A percentile compares a stretch with the other conserved stretches of the same genome.
These are phyloP conservation scores for Papilio elwesi DNA, from an alignment of 2,888 invertebrate genomes.

Conservation along the genomic window DNA sequence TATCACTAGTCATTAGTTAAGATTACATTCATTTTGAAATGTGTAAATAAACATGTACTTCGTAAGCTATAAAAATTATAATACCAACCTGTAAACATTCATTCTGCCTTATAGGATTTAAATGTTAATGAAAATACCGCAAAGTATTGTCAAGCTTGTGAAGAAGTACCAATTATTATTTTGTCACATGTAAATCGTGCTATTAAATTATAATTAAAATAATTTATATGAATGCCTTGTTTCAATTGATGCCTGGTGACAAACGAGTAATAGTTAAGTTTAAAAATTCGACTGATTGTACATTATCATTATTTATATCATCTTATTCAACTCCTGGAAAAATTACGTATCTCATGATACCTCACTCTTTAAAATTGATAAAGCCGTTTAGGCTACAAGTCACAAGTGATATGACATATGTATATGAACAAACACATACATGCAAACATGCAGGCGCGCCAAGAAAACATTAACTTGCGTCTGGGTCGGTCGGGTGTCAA, in stretches of 20 bases:
- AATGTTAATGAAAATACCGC: slow-evolving; percentile 40
- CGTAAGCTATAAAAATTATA: slow-evolving; percentile 41
- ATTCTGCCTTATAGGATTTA: slow-evolving; percentile 41
- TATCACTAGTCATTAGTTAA: slow-evolving; percentile 81
- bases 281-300: no score
- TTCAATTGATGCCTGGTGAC: slow-evolving; percentile 12
- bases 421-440: no score
- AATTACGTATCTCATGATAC: no score
- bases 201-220: slow-evolving; percentile 67
- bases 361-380: no score
- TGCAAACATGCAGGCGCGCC: no score
- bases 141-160: slow-evolving; percentile 53
- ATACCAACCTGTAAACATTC: slow-evolving; percentile 27
- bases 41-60: slow-evolving; percentile 59
- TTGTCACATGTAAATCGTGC: slow-evolving; percentile 70
- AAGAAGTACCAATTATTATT: slow-evolving; percentile 55
- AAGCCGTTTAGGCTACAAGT: no score
- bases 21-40: slow-evolving; percentile 64
- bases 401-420: no score
- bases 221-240: slow-evolving; percentile 55
- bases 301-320: no score
- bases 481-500: no score
- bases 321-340: no score
- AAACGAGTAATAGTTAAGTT: no score
- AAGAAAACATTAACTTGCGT: no score